Evolutionary conservation across 2,797 vertebrate genomes (phyloP).

Genomic region (Hirundo rustica): DNA sequence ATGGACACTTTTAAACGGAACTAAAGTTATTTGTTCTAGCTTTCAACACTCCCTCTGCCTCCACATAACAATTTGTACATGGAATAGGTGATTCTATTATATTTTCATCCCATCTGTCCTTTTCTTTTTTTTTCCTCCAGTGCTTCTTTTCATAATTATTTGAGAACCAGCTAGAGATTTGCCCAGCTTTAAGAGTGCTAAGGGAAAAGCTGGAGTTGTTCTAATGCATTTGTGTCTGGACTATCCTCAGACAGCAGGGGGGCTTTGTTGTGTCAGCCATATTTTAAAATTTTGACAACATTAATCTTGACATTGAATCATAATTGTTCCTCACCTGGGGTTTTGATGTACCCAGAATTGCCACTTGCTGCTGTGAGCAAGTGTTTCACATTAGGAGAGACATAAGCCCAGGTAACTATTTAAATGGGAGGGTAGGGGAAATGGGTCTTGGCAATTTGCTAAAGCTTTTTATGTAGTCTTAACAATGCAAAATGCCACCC

Average conservation of each 20-base stretch:
- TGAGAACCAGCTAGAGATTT: constrained; percentile 10
- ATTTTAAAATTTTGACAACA: constrained; percentile 55
- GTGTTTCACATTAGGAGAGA: constrained; percentile 44
- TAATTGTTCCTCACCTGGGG: constrained; percentile 62
- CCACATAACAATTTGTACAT: background rate
- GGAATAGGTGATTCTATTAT: background rate
- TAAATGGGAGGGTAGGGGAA: background rate
- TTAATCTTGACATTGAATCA: constrained; percentile 58
- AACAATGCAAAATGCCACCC: constrained; percentile 38
- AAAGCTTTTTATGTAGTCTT: constrained; percentile 29
- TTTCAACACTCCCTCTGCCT: background rate
- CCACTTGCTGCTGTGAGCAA: constrained; percentile 50
- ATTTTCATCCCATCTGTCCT: background rate
- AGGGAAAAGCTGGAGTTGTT: constrained; percentile 20
- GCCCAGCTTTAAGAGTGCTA: background rate
- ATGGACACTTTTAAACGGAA: background rate
- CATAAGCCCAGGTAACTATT: constrained; percentile 39
- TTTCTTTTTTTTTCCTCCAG: background rate
- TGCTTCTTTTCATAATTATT: background rate
- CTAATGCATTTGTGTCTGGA: constrained; percentile 6
- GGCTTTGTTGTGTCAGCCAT: constrained; percentile 24
- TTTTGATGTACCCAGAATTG: constrained; percentile 31
- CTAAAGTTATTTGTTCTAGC: constrained; percentile 15
- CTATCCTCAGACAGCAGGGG: constrained; percentile 7
- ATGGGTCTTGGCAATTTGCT: constrained; percentile 6